These are phyloP conservation scores for Elymnias hypermnestra DNA, from an alignment of 1,140 invertebrate genomes.

Conservation along the genomic window DNA sequence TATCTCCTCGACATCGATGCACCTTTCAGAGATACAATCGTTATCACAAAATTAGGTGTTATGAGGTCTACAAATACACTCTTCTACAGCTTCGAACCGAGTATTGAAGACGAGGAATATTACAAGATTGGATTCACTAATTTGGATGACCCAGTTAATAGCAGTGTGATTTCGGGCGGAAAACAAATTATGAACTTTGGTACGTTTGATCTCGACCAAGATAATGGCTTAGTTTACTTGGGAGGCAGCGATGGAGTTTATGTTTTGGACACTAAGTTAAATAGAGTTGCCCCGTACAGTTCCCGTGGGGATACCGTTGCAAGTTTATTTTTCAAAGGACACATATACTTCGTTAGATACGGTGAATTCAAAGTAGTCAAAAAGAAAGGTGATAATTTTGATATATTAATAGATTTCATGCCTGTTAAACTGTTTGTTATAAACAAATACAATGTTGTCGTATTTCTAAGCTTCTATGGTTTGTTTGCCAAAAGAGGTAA, in stretches of 20 bases:
- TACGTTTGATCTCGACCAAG: conserved; percentile 54
- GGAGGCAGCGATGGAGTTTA: conserved; percentile 54
- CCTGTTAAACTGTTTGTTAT: conserved; percentile 51
- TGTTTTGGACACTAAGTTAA: conserved; percentile 32
- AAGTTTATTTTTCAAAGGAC: conserved; percentile 48
- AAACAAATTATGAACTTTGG: conserved; percentile 52
- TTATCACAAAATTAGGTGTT: conserved; percentile 49
- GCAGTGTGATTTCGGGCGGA: conserved; percentile 33
- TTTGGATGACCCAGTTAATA: conserved; percentile 32
- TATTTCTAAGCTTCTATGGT: conserved; percentile 40
- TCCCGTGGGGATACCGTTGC: conserved; percentile 47
- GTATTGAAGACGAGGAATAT: conserved; percentile 48
- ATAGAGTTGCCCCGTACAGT: conserved; percentile 39
- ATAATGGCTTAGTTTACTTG: conserved; percentile 45
- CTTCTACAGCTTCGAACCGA: conserved; percentile 54
- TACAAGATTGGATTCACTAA: conserved; percentile 52
- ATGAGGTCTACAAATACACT: conserved; percentile 41
- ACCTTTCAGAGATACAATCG: conserved; percentile 41
- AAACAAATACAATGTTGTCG: conserved; percentile 40
- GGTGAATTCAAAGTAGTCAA: conserved; percentile 41
- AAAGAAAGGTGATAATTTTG: conserved; percentile 52
- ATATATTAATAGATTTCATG: conserved; percentile 32
- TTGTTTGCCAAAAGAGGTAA: conserved; percentile 38
- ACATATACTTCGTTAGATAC: conserved; percentile 46
- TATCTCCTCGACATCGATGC: conserved; percentile 50